phyloP scores from a whole-genome alignment of 2,113 vertebrate species.

The Procavia capensis region DNA sequence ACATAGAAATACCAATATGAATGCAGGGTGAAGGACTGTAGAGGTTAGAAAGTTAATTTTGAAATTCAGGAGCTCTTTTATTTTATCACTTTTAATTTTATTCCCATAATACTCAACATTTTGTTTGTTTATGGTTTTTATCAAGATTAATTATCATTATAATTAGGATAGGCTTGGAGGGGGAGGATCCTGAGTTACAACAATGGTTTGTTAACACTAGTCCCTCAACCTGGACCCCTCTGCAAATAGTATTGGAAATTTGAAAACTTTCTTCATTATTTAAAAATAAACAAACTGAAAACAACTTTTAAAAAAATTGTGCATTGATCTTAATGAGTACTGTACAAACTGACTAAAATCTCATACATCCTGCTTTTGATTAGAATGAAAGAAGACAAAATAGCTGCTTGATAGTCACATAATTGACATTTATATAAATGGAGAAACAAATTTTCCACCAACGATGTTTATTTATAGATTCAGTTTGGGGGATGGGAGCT shows the following conservation, averaged over 20 bases:
- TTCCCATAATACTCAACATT: not conserved
- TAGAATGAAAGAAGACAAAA: not conserved
- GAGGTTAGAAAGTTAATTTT: not conserved
- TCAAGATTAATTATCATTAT: not conserved
- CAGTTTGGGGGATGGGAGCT: not conserved
- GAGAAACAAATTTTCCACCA: not conserved
- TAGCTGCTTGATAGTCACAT: not conserved
- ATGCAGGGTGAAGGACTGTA: not conserved
- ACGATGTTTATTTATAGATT: not conserved
- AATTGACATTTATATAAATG: not conserved
- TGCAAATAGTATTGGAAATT: not conserved
- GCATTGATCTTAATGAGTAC: not conserved
- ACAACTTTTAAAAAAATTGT: not conserved
- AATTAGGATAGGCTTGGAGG: not conserved
- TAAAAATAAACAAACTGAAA: not conserved
- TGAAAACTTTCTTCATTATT: slow-evolving; percentile 9
- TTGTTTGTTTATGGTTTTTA: not conserved
- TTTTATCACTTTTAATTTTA: not conserved
- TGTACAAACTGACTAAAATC: not conserved
- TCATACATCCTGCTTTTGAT: not conserved
- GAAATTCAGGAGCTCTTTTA: not conserved
- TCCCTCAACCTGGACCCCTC: not conserved
- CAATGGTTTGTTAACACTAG: not conserved
- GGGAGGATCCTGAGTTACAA: not conserved
- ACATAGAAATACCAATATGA: not conserved